Evolutionary conservation across 2,797 vertebrate genomes (phyloP).

Genomic region (Prunella strophiata): DNA sequence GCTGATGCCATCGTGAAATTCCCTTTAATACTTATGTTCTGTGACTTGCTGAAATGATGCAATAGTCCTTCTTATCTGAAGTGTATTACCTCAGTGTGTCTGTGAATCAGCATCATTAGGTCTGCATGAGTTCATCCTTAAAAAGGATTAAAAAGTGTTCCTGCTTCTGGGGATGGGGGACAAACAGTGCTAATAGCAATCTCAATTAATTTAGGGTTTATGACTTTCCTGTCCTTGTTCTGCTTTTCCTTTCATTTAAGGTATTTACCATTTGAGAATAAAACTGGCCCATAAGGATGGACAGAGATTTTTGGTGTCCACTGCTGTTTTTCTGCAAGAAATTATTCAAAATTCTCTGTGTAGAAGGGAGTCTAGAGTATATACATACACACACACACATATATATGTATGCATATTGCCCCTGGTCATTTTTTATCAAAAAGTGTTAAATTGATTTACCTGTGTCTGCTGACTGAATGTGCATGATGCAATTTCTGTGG

Average conservation of each 20-base stretch:
- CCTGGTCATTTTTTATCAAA: background rate
- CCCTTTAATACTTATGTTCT: conserved; percentile 62
- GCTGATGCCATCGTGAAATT: conserved; percentile 61
- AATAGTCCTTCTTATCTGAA: conserved; percentile 65
- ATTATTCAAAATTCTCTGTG: background rate
- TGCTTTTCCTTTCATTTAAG: background rate
- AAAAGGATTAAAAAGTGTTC: conserved; percentile 40
- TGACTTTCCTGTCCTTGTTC: background rate
- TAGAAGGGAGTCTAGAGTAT: background rate
- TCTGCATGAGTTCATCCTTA: conserved; percentile 76
- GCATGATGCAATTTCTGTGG: background rate
- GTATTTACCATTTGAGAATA: background rate
- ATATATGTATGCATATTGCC: accelerated
- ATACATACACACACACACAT: background rate
- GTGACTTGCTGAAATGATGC: conserved; percentile 75
- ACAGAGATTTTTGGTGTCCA: background rate
- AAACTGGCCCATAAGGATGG: background rate
- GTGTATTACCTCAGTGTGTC: conserved; percentile 75
- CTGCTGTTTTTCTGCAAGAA: background rate
- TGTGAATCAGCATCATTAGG: conserved; percentile 81
- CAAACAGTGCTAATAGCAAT: conserved; percentile 2
- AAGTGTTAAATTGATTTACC: background rate
- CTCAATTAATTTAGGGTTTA: background rate
- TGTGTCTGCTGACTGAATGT: background rate
- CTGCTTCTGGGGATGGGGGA: conserved; percentile 47